Percentiles rank a stretch among this genome's conserved stretches.
Evolutionary conservation across 1,140 invertebrate genomes (phyloP).

Genomic region (Achatina immaculata): DNA sequence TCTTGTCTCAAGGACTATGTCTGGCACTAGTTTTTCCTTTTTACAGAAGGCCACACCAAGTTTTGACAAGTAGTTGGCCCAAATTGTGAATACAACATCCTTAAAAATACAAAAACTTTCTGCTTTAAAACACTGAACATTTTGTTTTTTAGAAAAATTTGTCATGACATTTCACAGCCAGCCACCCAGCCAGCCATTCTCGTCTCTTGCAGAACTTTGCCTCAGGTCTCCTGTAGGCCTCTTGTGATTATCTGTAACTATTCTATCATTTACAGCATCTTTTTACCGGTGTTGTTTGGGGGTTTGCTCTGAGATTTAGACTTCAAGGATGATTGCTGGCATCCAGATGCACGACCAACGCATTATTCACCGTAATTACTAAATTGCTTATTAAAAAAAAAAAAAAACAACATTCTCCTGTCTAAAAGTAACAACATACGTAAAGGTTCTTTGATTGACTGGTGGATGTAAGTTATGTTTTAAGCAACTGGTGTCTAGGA

Average conservation of each 20-base stretch:
- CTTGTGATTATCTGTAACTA: not conserved
- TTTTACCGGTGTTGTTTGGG: too few species aligned
- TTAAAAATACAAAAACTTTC: not conserved
- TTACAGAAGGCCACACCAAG: constrained; percentile 32
- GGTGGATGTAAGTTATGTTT: too few species aligned
- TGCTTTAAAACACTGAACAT: not conserved
- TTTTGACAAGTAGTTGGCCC: constrained; percentile 17
- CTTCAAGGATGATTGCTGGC: too few species aligned
- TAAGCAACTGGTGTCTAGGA: too few species aligned
- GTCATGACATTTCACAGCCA: not conserved
- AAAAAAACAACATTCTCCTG: too few species aligned
- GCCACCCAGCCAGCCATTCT: not conserved
- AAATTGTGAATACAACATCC: constrained; percentile 28
- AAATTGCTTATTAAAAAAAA: too few species aligned
- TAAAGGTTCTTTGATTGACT: too few species aligned
- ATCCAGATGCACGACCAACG: too few species aligned
- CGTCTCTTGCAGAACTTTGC: not conserved
- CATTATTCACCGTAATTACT: too few species aligned
- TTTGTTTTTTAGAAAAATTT: not conserved
- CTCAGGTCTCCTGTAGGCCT: not conserved
- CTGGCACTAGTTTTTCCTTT: constrained; percentile 25
- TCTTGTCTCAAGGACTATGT: not conserved
- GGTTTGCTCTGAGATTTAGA: too few species aligned
- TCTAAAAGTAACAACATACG: too few species aligned
- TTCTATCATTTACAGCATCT: too few species aligned